Conservation (phyloP, 2,888 invertebrate genomes). For the Augiades crinisus region DNA sequence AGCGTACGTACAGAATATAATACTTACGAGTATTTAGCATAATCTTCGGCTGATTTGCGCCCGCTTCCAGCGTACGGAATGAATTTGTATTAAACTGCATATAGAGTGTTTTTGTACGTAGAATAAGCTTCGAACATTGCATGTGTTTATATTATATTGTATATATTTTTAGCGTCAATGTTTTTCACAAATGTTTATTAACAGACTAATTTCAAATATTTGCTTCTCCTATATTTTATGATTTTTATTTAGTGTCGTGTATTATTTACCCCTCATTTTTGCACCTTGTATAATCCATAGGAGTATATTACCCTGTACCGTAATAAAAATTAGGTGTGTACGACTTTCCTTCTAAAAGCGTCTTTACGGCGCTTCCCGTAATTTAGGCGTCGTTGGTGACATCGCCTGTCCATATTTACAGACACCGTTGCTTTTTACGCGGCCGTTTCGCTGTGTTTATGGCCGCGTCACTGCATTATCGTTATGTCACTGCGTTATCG, state of each 20-base stretch:
- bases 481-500: constrained; percentile 65
- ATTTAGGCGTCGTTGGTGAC: constrained; percentile 46
- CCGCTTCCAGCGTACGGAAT: constrained; percentile 18
- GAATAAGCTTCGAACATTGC: constrained; percentile 7
- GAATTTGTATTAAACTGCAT: constrained; percentile 26
- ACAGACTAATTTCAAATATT: too few species aligned
- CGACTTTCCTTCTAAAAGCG: constrained; percentile 45
- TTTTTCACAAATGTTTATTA: too few species aligned
- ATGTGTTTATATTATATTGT: not conserved
- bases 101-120: constrained; percentile 9
- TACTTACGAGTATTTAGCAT: constrained; percentile 69
- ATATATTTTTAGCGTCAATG: too few species aligned
- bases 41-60: constrained; percentile 55
- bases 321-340: constrained; percentile 46
- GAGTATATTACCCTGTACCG: not conserved
- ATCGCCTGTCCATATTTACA: constrained; percentile 74
- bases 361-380: constrained; percentile 47
- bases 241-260: too few species aligned
- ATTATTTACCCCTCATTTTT: not conserved
- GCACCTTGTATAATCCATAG: not conserved
- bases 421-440: constrained; percentile 72
- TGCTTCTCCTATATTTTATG: too few species aligned
- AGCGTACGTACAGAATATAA: constrained; percentile 53
- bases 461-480: constrained; percentile 64
- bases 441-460: constrained; percentile 64